These are phyloP conservation scores for Poicephalus gulielmi DNA, from an alignment of 2,113 vertebrate genomes.

Conservation along the genomic window DNA sequence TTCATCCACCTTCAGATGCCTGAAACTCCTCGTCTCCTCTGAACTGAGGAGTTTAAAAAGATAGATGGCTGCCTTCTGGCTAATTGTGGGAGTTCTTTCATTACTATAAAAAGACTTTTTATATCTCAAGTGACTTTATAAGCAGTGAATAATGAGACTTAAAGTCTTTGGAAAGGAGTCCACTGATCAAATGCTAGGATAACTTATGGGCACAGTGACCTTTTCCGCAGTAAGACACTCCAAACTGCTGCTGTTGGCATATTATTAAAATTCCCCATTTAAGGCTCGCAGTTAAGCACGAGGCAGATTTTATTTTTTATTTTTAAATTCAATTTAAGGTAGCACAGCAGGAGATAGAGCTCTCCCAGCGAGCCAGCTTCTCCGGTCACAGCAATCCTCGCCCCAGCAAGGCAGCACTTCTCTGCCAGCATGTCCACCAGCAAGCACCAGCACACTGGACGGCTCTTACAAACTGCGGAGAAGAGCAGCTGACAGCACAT, in stretches of 20 bases:
- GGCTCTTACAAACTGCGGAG: background rate
- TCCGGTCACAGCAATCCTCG: too few relatives aligned
- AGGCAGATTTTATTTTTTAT: background rate
- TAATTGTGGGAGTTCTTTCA: conserved; percentile 78
- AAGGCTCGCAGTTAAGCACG: background rate
- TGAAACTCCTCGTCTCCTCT: conserved; percentile 61
- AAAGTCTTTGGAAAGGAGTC: conserved; percentile 64
- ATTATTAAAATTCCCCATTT: conserved; percentile 67
- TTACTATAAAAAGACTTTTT: conserved; percentile 75
- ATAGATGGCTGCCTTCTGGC: conserved; percentile 80
- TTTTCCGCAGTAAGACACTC: conserved; percentile 70
- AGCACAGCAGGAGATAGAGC: background rate
- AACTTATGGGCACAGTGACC: conserved; percentile 70
- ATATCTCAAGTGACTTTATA: conserved; percentile 76
- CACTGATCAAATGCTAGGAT: conserved; percentile 72
- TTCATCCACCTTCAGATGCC: conserved; percentile 46
- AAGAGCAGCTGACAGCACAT: background rate
- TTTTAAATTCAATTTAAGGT: conserved; percentile 45
- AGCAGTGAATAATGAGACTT: conserved; percentile 76
- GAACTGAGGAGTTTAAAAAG: conserved; percentile 71
- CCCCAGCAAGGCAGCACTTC: background rate
- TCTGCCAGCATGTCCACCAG: background rate
- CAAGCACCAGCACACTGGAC: background rate
- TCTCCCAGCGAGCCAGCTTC: background rate
- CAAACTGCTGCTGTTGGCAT: conserved; percentile 66